Evolutionary conservation across 1,140 invertebrate species (phyloP).

Genomic region (Drosophila grimshawi): DNA sequence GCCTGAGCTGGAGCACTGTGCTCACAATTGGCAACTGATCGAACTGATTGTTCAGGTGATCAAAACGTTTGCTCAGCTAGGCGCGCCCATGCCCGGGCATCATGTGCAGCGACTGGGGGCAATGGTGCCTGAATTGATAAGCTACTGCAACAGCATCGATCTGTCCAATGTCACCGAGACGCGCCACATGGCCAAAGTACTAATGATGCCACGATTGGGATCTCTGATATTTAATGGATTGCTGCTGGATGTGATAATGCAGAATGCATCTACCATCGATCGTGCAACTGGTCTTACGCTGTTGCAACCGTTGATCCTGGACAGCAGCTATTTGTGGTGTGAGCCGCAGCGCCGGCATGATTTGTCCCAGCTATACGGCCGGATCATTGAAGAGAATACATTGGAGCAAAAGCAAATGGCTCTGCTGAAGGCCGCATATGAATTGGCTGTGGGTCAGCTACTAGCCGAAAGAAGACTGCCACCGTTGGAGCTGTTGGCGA

Average conservation of each 20-base stretch:
- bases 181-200: neutral
- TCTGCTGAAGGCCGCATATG: slow-evolving; percentile 34
- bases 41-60: slow-evolving; percentile 39
- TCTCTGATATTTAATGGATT: slow-evolving; percentile 50
- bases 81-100: neutral
- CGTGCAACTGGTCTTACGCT: neutral
- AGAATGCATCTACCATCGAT: slow-evolving; percentile 18
- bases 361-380: neutral
- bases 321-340: slow-evolving; percentile 42
- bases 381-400: neutral
- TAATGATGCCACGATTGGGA: slow-evolving; percentile 51
- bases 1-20: slow-evolving; percentile 5
- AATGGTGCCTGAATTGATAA: slow-evolving; percentile 15
- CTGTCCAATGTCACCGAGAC: neutral
- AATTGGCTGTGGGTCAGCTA: slow-evolving; percentile 37
- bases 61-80: slow-evolving; percentile 14
- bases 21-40: slow-evolving; percentile 47
- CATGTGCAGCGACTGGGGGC: neutral
- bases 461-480: neutral
- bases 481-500: slow-evolving; percentile 14
- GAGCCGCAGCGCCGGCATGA: slow-evolving; percentile 6
- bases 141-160: slow-evolving; percentile 12
- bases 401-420: slow-evolving; percentile 7
- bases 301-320: slow-evolving; percentile 44
- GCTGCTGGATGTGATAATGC: slow-evolving; percentile 28